Evolutionary conservation across 2,888 invertebrate genomes (phyloP).

Genomic region (Tipula unca): DNA sequence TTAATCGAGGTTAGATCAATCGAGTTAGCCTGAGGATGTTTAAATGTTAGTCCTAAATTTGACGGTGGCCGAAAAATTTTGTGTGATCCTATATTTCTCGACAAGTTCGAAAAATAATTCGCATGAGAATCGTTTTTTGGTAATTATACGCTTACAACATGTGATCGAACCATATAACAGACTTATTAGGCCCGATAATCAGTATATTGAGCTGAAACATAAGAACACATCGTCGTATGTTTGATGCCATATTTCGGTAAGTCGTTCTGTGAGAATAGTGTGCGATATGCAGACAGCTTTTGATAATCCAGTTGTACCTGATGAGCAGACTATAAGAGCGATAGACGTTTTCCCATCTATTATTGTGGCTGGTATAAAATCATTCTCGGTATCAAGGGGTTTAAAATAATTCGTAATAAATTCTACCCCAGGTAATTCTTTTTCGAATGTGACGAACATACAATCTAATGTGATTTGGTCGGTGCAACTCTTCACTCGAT

Average conservation of each 20-base stretch:
- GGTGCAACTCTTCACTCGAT: not conserved
- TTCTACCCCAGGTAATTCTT: no score
- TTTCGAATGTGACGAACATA: no score
- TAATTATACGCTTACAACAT: not conserved
- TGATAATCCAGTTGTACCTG: not conserved
- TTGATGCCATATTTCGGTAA: not conserved
- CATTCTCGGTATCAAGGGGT: no score
- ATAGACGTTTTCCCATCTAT: not conserved
- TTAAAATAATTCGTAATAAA: no score
- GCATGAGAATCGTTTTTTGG: not conserved
- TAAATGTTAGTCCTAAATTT: no score
- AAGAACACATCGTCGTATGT: not conserved
- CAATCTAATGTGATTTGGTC: not conserved
- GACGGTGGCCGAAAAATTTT: not conserved
- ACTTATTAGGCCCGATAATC: not conserved
- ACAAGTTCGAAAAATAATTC: not conserved
- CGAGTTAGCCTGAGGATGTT: not conserved
- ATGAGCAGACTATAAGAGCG: not conserved
- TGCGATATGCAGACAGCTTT: not conserved
- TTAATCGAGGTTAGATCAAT: not conserved
- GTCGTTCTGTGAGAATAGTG: not conserved
- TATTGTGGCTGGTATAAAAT: no score
- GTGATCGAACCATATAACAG: not conserved
- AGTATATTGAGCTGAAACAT: not conserved
- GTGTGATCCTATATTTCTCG: not conserved